Evolutionary conservation across 2,797 vertebrate genomes (phyloP).

Genomic region (Leptodactylus fallax): DNA sequence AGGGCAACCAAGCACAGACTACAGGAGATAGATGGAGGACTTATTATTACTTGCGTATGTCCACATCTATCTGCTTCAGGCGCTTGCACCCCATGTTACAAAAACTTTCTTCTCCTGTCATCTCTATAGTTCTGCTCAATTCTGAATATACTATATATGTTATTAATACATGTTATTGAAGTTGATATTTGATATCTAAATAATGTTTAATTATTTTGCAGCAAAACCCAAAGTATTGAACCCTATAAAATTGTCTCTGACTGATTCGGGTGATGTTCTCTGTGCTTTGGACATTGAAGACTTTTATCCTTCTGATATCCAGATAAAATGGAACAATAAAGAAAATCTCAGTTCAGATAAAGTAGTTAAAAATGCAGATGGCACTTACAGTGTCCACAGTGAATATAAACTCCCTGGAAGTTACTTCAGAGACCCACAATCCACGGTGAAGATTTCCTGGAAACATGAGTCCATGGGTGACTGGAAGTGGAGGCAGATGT

Average conservation of each 20-base stretch:
- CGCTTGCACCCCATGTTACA: too few relatives aligned
- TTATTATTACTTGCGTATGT: too few relatives aligned
- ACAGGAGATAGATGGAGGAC: too few relatives aligned
- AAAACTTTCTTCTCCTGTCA: too few relatives aligned
- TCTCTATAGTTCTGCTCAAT: too few relatives aligned
- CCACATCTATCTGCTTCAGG: too few relatives aligned
- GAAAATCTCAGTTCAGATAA: not conserved
- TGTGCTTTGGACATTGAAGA: not conserved
- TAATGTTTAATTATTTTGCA: not conserved
- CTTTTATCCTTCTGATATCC: constrained; percentile 43
- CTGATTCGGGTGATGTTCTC: constrained; percentile 16
- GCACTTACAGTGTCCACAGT: not conserved
- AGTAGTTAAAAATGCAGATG: not conserved
- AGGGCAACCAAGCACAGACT: too few relatives aligned
- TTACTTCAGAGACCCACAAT: constrained; percentile 18
- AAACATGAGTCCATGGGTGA: constrained; percentile 45
- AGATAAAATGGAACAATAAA: constrained; percentile 36
- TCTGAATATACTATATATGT: not conserved
- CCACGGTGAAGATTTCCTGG: constrained; percentile 42
- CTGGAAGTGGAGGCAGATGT: constrained; percentile 32
- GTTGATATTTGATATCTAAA: not conserved
- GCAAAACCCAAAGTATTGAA: constrained; percentile 24
- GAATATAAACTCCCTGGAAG: constrained; percentile 30
- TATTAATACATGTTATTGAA: not conserved
- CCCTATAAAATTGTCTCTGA: constrained; percentile 27